Evolutionary conservation across 2,797 vertebrate species (phyloP).

Genomic region (Eulemur rubriventer): DNA sequence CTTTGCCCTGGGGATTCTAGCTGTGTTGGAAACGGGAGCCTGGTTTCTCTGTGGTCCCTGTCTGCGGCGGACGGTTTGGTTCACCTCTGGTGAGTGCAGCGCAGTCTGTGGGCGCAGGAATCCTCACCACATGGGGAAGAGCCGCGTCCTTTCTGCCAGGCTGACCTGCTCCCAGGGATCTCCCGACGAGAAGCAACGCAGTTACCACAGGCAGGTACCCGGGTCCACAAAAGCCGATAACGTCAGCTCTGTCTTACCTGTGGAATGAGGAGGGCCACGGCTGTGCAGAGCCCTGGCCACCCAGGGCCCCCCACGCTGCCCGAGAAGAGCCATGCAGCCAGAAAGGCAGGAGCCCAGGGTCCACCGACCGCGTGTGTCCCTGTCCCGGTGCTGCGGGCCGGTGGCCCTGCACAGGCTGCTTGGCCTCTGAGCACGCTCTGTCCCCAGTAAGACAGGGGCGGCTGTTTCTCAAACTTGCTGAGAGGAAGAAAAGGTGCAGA

Average conservation of each 20-base stretch:
- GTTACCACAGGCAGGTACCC: background rate
- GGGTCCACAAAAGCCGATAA: too few relatives aligned
- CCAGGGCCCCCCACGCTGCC: background rate
- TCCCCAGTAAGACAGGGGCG: fast-evolving
- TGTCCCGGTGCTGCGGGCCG: background rate
- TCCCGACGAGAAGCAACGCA: background rate
- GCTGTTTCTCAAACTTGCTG: background rate
- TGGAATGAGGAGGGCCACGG: too few relatives aligned
- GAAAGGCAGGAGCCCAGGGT: background rate
- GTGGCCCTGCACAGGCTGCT: background rate
- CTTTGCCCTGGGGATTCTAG: fast-evolving
- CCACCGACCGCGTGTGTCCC: fast-evolving
- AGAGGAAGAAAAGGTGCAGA: background rate
- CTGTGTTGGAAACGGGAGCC: background rate
- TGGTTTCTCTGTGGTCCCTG: background rate
- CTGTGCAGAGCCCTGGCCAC: background rate
- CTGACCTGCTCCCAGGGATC: background rate
- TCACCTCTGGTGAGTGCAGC: background rate
- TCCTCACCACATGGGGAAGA: background rate
- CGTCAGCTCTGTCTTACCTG: fast-evolving
- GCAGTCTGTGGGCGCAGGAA: background rate
- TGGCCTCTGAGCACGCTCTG: too few relatives aligned
- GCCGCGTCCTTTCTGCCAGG: background rate
- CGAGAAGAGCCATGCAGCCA: fast-evolving
- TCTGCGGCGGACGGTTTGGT: background rate